Percentiles rank a stretch among this genome's conserved stretches.
Conservation (phyloP, 1,140 invertebrate species). For the Drosophila aff. region DNA sequence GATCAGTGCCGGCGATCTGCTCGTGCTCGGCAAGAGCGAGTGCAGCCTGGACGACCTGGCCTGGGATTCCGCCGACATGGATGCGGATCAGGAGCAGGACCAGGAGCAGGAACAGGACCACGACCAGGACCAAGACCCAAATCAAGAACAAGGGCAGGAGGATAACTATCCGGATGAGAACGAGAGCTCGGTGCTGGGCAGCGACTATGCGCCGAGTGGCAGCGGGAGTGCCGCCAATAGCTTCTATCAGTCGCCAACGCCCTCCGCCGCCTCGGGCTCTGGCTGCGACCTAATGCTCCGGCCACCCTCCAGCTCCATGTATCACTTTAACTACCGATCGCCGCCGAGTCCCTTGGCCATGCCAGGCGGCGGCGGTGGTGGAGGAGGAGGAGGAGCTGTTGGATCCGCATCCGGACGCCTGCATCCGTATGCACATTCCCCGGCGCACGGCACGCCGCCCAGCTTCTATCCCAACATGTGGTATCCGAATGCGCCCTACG, state of each 20-base stretch:
- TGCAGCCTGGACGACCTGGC: constrained; percentile 34
- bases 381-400: background rate
- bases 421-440: constrained; percentile 67
- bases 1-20: constrained; percentile 19
- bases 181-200: constrained; percentile 43
- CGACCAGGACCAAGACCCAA: constrained; percentile 6
- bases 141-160: constrained; percentile 28
- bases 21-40: constrained; percentile 33
- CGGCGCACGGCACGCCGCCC: constrained; percentile 29
- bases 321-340: constrained; percentile 65
- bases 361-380: background rate
- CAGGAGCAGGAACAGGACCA: constrained; percentile 7
- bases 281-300: constrained; percentile 66
- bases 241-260: constrained; percentile 67
- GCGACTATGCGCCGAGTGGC: constrained; percentile 53
- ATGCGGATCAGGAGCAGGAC: constrained; percentile 11
- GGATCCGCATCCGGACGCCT: constrained; percentile 12
- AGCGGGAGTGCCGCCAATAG: constrained; percentile 64
- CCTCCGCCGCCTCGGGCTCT: constrained; percentile 35
- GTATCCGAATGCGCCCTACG: constrained; percentile 78
- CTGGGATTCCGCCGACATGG: constrained; percentile 25
- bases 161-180: constrained; percentile 67
- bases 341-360: constrained; percentile 28
- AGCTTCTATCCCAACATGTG: constrained; percentile 79
- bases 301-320: constrained; percentile 63